These are phyloP conservation scores for Drosophila borealis DNA, from an alignment of 2,888 invertebrate genomes.

Conservation along the genomic window DNA sequence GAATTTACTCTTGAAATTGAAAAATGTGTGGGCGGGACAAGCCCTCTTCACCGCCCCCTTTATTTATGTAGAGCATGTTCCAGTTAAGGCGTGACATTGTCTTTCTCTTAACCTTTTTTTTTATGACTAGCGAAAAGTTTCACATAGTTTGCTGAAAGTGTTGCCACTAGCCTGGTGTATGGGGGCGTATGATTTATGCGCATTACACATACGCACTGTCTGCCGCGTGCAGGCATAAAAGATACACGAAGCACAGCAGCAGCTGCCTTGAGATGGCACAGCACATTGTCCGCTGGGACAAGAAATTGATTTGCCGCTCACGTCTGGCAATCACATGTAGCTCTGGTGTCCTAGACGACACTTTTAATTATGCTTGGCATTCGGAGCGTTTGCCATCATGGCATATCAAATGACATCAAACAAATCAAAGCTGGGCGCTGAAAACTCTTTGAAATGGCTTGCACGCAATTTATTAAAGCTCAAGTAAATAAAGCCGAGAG, in stretches of 20 bases:
- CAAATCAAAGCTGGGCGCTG: constrained; percentile 39
- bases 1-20: constrained; percentile 19
- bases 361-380: constrained; percentile 66
- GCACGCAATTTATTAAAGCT: constrained; percentile 54
- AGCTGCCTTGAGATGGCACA: constrained; percentile 37
- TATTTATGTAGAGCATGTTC: background rate
- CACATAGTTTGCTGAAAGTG: constrained; percentile 10
- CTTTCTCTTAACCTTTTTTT: background rate
- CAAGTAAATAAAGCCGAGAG: constrained; percentile 34
- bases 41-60: background rate
- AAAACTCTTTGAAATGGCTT: constrained; percentile 51
- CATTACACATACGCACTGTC: constrained; percentile 36
- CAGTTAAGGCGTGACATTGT: constrained; percentile 2
- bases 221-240: constrained; percentile 5
- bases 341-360: constrained; percentile 45
- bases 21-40: background rate
- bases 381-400: constrained; percentile 39
- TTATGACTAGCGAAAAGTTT: constrained; percentile 28
- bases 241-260: constrained; percentile 6
- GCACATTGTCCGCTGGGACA: constrained; percentile 21
- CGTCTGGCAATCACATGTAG: constrained; percentile 40
- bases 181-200: constrained; percentile 56
- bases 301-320: constrained; percentile 53
- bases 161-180: constrained; percentile 1
- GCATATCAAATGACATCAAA: constrained; percentile 48